phyloP scores from a whole-genome alignment of 2,888 invertebrate species.

The Cerastis rubricosa region DNA sequence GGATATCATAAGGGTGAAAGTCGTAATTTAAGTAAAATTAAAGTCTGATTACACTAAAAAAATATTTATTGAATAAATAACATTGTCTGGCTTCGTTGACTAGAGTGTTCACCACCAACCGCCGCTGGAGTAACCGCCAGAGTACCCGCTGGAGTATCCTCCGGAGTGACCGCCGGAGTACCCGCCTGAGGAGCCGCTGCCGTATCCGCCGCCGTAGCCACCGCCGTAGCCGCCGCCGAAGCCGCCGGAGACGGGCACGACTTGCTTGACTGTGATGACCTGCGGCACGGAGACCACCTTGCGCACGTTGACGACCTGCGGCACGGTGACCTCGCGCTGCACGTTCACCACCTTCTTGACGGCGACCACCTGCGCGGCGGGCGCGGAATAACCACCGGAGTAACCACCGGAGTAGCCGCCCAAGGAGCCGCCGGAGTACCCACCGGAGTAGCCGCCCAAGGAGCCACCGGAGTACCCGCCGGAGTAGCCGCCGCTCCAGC shows the following conservation, averaged over 20 bases:
- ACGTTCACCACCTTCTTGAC: conserved; percentile 75
- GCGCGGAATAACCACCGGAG: conserved; percentile 30
- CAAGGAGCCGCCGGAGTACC: conserved; percentile 19
- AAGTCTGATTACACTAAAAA: background rate
- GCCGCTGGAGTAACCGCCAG: conserved; percentile 43
- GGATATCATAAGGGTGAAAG: background rate
- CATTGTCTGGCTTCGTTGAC: conserved; percentile 25
- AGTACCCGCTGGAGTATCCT: conserved; percentile 24
- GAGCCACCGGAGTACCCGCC: conserved; percentile 27
- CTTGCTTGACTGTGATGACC: conserved; percentile 77
- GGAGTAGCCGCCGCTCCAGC: conserved; percentile 27
- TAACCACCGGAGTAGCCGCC: background rate
- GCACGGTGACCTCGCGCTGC: conserved; percentile 73
- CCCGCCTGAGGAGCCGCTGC: conserved; percentile 45
- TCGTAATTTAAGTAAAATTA: background rate
- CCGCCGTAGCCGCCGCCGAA: conserved; percentile 54
- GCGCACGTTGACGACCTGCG: conserved; percentile 73
- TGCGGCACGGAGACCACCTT: conserved; percentile 79
- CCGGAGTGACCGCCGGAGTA: conserved; percentile 24
- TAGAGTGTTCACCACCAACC: conserved; percentile 65
- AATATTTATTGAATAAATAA: conserved; percentile 45
- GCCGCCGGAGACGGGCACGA: conserved; percentile 60
- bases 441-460: conserved; percentile 21
- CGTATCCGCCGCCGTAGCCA: conserved; percentile 34
- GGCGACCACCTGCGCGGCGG: conserved; percentile 71